Evolutionary conservation across 92 coral and sea anemone genomes (phyloP).

Genomic region (Ricordea florida): DNA sequence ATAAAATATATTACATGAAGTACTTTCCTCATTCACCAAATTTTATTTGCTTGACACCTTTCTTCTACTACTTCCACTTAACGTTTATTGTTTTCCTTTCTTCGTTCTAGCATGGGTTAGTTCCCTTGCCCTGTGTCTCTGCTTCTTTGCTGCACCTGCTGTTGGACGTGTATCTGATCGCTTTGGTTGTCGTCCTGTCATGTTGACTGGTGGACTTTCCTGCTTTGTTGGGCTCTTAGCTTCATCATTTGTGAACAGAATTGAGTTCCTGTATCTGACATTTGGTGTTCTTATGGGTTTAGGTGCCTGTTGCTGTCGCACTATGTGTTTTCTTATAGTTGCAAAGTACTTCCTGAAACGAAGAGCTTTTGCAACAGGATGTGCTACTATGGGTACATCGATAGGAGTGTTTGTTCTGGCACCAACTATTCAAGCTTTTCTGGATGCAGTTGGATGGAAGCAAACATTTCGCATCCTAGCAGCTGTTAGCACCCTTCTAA

Average conservation of each 20-base stretch:
- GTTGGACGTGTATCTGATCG: slow-evolving; percentile 11
- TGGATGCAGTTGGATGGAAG: neutral
- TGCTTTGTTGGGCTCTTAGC: slow-evolving; percentile 28
- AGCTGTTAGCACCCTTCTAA: too few species aligned
- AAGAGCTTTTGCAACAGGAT: slow-evolving; percentile 45
- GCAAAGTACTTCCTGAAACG: slow-evolving; percentile 38
- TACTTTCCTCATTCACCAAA: too few species aligned
- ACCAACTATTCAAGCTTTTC: neutral
- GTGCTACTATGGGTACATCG: slow-evolving; percentile 11
- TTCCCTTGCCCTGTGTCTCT: neutral
- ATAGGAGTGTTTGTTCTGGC: slow-evolving; percentile 23
- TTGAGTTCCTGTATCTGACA: slow-evolving; percentile 23
- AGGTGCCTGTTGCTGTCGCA: slow-evolving; percentile 19
- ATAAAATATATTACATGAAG: too few species aligned
- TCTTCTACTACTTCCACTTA: too few species aligned
- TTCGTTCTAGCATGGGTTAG: slow-evolving; percentile 29
- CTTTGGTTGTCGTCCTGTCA: slow-evolving; percentile 4
- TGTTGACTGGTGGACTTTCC: slow-evolving; percentile 27
- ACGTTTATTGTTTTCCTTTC: too few species aligned
- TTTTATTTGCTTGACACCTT: too few species aligned
- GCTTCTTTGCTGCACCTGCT: neutral
- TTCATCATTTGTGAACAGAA: slow-evolving; percentile 22
- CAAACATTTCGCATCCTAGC: too few species aligned
- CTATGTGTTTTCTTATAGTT: slow-evolving; percentile 25
- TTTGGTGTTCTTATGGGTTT: slow-evolving; percentile 46